Base-by-base conservation (phyloP, 1,140 invertebrate genomes). In the Brachionus rotundiformis region DNA sequence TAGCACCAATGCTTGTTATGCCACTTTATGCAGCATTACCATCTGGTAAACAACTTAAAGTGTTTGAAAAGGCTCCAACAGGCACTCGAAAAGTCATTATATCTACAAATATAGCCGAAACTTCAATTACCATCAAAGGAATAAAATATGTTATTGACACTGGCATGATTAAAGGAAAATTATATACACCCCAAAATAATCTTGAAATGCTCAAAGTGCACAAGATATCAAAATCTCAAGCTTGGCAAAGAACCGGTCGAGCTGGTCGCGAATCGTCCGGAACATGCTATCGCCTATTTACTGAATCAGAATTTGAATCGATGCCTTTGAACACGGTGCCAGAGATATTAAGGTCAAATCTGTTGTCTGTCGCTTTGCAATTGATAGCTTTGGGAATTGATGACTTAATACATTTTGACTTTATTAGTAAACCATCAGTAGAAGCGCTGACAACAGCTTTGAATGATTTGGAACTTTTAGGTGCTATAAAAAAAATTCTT, bases 121-220 rank as follows among this genome's bases (percentile, higher is more conserved):
- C 88, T 3, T 88, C 87, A 11, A 84, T 99, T 1, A 99, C 97
- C 0, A 98, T 99, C 84, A 93, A 89, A 61, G 94, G 94, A 23
- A 94, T 99, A 82, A 92, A 93, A 84, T 94, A 92, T 89, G 95
- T 99, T 2, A 93, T 99, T 82, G 98, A 99, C 86, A 92, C 92
- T 82, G 97, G 97, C 6, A 92, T 93, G 86, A 95, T 98, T 0
- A 99, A 99, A 90, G 91, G 91, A 82, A 89, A 88, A 86, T 91
- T 91, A 0, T 94, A 93, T 89, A 93, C 94, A 85, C 90, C 93
- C 4, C 89, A 88, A 13, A 95, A 92, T 31, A 94, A 94, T 11
- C 89, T 97, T 54, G 95, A 98, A 87, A 87, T 93, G 10, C 86
- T 98, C 41, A 92, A 92, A 85, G 92, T 97, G 1, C 91, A 93